Percentiles rank a stretch among this genome's conserved stretches.
Evolutionary conservation across 2,888 invertebrate species (phyloP).

Genomic region (Galeruca laticollis): DNA sequence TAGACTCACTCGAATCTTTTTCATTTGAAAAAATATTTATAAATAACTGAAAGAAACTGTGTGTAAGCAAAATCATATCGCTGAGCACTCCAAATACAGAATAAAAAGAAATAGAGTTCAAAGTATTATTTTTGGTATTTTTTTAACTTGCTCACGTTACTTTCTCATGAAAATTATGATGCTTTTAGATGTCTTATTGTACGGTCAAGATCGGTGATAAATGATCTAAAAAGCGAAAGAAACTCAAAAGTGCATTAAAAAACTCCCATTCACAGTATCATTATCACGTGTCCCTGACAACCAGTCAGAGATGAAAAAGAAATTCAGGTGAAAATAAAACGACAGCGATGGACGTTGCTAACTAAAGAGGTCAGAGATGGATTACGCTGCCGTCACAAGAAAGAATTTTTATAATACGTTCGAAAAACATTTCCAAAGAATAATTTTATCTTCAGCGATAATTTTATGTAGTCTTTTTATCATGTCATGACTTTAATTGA

Average conservation of each 20-base stretch:
- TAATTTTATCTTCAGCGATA: neutral
- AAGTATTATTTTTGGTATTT: neutral
- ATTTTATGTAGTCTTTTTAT: neutral
- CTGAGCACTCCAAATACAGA: neutral
- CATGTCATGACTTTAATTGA: neutral
- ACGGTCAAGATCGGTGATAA: conserved; percentile 17
- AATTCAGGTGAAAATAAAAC: conserved; percentile 7
- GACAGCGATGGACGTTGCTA: conserved; percentile 9
- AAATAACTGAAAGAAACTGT: neutral
- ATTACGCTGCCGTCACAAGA: neutral
- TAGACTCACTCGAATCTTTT: too few relatives aligned
- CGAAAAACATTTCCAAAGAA: neutral
- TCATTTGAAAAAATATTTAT: neutral
- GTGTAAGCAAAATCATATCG: neutral
- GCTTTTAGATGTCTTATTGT: conserved; percentile 9
- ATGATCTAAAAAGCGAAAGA: conserved; percentile 11
- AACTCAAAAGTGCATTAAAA: conserved; percentile 15
- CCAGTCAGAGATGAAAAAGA: neutral
- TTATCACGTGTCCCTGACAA: conserved; percentile 8
- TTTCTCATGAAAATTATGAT: conserved; percentile 10
- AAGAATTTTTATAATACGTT: neutral
- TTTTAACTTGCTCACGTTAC: neutral
- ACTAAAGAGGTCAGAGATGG: conserved; percentile 5
- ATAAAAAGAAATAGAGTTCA: neutral
- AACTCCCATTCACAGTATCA: conserved; percentile 14